Evolutionary conservation across 2,888 invertebrate genomes (phyloP).

Genomic region (Meghimatium bilineatum): DNA sequence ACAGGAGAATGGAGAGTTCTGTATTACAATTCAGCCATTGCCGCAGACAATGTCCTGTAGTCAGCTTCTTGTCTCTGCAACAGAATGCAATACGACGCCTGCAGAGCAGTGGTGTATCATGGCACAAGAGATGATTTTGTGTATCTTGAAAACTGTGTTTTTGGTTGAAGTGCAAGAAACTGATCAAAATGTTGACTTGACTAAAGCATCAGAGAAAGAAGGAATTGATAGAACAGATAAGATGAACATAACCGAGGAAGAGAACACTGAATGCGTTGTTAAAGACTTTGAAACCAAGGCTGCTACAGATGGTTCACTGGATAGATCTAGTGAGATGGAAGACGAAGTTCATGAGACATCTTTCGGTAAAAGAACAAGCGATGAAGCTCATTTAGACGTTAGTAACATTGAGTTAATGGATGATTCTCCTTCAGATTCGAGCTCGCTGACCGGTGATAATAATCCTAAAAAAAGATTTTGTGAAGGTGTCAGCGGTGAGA

Average conservation of each 20-base stretch:
- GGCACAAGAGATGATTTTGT: slow-evolving; percentile 20
- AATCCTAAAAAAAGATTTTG: slow-evolving; percentile 27
- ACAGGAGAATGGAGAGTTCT: slow-evolving; percentile 37
- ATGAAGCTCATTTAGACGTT: slow-evolving; percentile 2
- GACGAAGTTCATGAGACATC: slow-evolving; percentile 12
- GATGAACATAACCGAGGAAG: background rate
- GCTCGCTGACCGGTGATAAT: background rate
- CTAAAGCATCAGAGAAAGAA: background rate
- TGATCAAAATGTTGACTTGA: background rate
- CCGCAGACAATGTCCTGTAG: background rate
- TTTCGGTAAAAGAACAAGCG: slow-evolving; percentile 15
- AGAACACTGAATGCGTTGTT: background rate
- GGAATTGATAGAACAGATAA: background rate
- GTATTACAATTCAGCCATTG: slow-evolving; percentile 19
- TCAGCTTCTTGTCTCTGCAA: background rate
- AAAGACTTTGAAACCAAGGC: background rate
- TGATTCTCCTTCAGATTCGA: background rate
- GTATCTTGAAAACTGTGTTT: slow-evolving; percentile 29
- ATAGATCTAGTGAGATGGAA: background rate
- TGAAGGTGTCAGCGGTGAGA: background rate
- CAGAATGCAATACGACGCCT: background rate
- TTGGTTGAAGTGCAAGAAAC: slow-evolving; percentile 21
- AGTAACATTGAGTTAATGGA: background rate
- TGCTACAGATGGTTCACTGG: background rate
- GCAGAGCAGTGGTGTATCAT: slow-evolving; percentile 24